phyloP scores from a whole-genome alignment of 2,113 vertebrate species.

The Solenodon paradoxus region DNA sequence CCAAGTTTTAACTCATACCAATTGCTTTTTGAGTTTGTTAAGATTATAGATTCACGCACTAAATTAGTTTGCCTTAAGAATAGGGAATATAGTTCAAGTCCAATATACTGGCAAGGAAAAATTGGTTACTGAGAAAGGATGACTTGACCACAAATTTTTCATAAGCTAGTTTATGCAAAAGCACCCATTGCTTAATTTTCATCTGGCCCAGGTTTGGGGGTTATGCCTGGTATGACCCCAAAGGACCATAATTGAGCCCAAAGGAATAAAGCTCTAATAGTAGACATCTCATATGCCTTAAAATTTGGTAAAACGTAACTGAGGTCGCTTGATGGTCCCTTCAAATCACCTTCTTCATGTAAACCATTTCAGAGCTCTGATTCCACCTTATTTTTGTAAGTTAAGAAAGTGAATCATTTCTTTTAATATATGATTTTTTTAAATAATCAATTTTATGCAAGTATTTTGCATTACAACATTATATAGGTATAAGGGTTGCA shows the following conservation, averaged over 20 bases:
- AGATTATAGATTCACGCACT: conserved; percentile 8
- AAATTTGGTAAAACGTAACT: conserved; percentile 13
- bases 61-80: conserved; percentile 42
- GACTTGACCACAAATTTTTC: neutral
- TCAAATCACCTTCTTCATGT: neutral
- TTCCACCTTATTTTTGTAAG: too few species aligned
- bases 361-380: conserved; percentile 35
- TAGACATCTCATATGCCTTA: neutral
- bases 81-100: neutral
- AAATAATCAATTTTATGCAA: too few species aligned
- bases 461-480: too few species aligned
- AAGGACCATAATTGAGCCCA: neutral
- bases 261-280: neutral
- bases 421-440: too few species aligned
- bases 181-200: neutral
- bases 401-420: too few species aligned
- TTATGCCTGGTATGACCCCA: neutral
- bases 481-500: too few species aligned
- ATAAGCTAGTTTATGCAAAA: conserved; percentile 26
- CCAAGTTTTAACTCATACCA: conserved; percentile 58
- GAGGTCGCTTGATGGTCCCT: neutral
- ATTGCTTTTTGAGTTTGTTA: conserved; percentile 53
- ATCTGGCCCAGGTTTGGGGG: neutral
- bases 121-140: conserved; percentile 21
- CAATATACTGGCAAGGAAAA: neutral